Evolutionary conservation across 2,113 vertebrate genomes (phyloP), one percentile per base, ranked within the genome.

Genomic region (Accipiter cooperii): DNA sequence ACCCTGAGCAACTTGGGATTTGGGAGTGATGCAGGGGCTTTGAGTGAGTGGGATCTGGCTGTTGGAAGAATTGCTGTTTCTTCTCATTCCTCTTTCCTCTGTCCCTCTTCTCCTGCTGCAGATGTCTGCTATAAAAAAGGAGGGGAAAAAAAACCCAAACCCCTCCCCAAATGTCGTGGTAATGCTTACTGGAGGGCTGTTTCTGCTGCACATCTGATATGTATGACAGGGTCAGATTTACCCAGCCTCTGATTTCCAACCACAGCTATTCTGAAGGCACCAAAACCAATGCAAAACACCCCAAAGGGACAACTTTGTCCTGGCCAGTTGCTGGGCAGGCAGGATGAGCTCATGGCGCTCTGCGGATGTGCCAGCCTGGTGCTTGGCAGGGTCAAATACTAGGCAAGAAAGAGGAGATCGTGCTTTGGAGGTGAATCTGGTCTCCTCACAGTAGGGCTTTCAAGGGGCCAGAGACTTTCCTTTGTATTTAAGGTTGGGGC

Each of bases 191-290:
- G 93, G 94, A 96, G 95, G 94, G 93, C 89, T 94, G 94, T 91
- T 97, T 93, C 94, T 97, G 95, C 91, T 91, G 95, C 91, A 89
- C 92, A 96, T 94, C 90, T 95, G 93, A 96, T 87, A 40, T 63
- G 83, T 95, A 18, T 93, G 92, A 92, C 94, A 96, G 95, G 96
- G 95, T 97, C 96, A 93, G 84, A 95, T 90, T 96, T 96, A 96
- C 87, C 24, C 71, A 93, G 95, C 93, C 93, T 95, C 94, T 88
- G 71, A 85, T 90, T 96, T 93, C 97, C 93, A 96, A 91, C 93
- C 95, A 74, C 96, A 96, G 89, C 84, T 94, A 89, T 96, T 96
- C 87, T 21, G 54, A 92, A 97, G 78, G 87, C 91, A 97, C 93
- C 91, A 91, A 96, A 94, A 51, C 71, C 70, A 69, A 77, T 38